Evolutionary conservation across 2,888 invertebrate species (phyloP).

Genomic region (Micropterix aruncella): DNA sequence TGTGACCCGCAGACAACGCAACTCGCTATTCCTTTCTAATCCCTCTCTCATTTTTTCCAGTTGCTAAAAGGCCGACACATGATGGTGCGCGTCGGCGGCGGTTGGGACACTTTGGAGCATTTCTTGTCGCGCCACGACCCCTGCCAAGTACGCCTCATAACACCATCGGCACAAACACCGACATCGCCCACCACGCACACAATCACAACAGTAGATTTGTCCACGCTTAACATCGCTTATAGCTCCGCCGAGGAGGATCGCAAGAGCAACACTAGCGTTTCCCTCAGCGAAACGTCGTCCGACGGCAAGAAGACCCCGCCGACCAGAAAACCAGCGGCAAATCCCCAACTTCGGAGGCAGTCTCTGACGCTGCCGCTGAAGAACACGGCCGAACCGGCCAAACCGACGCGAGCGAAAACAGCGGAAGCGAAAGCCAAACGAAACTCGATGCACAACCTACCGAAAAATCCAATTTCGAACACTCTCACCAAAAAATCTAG

Average conservation of each 20-base stretch:
- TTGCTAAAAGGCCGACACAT: slow-evolving; percentile 83
- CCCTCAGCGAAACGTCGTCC: slow-evolving; percentile 7
- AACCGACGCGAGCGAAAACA: neutral
- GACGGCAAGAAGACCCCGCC: slow-evolving; percentile 4
- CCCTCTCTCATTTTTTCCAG: slow-evolving; percentile 32
- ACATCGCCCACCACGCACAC: slow-evolving; percentile 19
- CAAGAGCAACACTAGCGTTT: slow-evolving; percentile 5
- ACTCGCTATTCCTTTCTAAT: neutral
- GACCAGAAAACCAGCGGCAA: slow-evolving; percentile 13
- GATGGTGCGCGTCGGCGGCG: slow-evolving; percentile 91
- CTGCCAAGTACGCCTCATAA: slow-evolving; percentile 55
- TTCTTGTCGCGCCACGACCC: slow-evolving; percentile 81
- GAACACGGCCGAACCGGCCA: neutral
- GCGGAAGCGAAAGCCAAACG: neutral
- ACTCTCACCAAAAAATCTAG: slow-evolving; percentile 13
- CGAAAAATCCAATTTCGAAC: slow-evolving; percentile 8
- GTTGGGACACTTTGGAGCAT: slow-evolving; percentile 89
- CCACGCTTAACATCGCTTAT: neutral
- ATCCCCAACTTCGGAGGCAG: slow-evolving; percentile 10
- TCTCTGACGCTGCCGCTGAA: slow-evolving; percentile 23
- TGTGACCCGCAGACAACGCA: neutral
- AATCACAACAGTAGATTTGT: slow-evolving; percentile 7
- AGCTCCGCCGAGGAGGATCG: neutral
- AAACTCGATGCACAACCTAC: slow-evolving; percentile 8
- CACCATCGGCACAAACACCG: slow-evolving; percentile 26